Percentiles rank a stretch among this genome's conserved stretches.
phyloP scores from a whole-genome alignment of 1,140 invertebrate genomes.

The Hesperophylax magnus region DNA sequence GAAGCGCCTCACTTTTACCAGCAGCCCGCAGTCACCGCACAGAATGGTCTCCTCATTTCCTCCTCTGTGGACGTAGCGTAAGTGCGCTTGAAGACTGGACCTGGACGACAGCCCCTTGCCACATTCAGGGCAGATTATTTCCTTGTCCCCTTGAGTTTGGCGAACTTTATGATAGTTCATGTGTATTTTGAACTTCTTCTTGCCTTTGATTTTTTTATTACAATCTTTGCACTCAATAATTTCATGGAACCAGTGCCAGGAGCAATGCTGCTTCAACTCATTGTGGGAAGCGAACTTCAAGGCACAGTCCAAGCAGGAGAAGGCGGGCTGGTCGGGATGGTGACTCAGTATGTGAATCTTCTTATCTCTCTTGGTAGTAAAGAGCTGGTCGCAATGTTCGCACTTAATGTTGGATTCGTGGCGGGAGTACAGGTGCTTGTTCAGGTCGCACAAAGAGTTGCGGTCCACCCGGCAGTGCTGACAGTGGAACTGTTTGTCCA shows the following conservation, averaged over 20 bases:
- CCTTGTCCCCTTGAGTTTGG: slow-evolving; percentile 9
- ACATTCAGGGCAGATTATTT: slow-evolving; percentile 33
- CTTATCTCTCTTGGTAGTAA: slow-evolving; percentile 11
- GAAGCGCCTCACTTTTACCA: slow-evolving; percentile 32
- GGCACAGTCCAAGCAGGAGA: slow-evolving; percentile 18
- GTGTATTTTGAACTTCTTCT: slow-evolving; percentile 33
- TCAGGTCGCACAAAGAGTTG: neutral
- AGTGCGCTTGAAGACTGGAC: slow-evolving; percentile 28
- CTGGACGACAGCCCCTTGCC: slow-evolving; percentile 18
- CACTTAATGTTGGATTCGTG: slow-evolving; percentile 28
- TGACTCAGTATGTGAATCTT: slow-evolving; percentile 23
- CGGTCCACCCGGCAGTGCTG: slow-evolving; percentile 1
- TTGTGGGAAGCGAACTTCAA: slow-evolving; percentile 3
- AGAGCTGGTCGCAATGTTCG: slow-evolving; percentile 22
- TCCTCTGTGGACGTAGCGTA: slow-evolving; percentile 33
- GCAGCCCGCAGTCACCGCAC: slow-evolving; percentile 26
- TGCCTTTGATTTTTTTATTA: slow-evolving; percentile 44
- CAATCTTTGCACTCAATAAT: slow-evolving; percentile 33
- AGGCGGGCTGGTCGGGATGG: slow-evolving; percentile 27
- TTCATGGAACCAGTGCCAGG: slow-evolving; percentile 40
- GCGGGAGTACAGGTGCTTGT: slow-evolving; percentile 28
- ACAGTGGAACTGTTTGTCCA: slow-evolving; percentile 4
- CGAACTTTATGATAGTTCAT: slow-evolving; percentile 35
- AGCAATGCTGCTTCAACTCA: slow-evolving; percentile 17
- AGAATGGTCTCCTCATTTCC: slow-evolving; percentile 27